Conservation (phyloP, 2,113 vertebrate genomes). For the Oriolus oriolus region DNA sequence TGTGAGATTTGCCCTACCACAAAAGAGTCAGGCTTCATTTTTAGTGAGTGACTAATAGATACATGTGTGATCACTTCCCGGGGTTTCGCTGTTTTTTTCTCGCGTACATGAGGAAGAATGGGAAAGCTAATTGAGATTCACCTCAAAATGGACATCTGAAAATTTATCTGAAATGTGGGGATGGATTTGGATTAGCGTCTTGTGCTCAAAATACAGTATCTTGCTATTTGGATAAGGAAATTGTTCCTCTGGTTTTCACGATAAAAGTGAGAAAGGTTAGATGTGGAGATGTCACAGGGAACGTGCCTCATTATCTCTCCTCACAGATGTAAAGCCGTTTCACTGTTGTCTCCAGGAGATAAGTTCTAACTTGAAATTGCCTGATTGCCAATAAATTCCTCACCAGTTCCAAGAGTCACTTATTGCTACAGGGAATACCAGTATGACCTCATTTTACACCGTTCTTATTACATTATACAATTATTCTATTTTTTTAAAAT, state of each 20-base stretch:
- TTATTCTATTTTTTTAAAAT: background rate
- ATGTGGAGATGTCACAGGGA: background rate
- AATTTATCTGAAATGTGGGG: background rate
- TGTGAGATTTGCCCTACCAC: background rate
- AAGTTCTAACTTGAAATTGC: background rate
- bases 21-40: background rate
- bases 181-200: background rate
- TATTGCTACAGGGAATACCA: fast-evolving
- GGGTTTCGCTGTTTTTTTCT: background rate
- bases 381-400: background rate
- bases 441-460: fast-evolving
- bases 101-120: background rate
- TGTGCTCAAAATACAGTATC: background rate
- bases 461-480: background rate
- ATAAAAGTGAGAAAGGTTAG: background rate
- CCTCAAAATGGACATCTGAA: background rate
- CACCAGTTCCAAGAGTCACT: background rate
- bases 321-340: background rate
- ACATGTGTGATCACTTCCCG: background rate
- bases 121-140: background rate
- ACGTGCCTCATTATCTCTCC: no score
- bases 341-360: background rate
- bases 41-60: background rate
- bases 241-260: background rate
- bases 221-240: background rate